These are phyloP conservation scores for Troides oblongomaculatus DNA, from an alignment of 2,888 invertebrate species.

Conservation along the genomic window DNA sequence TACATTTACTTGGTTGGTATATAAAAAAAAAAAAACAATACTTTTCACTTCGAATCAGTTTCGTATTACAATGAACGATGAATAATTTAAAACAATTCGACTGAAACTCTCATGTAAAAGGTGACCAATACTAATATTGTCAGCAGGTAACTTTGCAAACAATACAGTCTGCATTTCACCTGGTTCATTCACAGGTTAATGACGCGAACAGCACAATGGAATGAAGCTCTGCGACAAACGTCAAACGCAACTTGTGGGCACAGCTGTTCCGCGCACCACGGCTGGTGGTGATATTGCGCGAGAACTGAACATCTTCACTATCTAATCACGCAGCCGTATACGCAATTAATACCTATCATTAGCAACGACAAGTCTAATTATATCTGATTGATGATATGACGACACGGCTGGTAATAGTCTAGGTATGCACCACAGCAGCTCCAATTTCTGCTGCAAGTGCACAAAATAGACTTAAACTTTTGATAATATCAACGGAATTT, in stretches of 20 bases:
- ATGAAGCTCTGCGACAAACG: slow-evolving; percentile 7
- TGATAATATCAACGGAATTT: no score
- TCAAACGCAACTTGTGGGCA: slow-evolving; percentile 16
- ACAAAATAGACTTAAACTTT: no score
- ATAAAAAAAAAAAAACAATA: background rate
- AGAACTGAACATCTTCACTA: slow-evolving; percentile 10
- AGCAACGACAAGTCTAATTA: no score
- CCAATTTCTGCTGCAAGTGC: no score
- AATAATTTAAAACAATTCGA: background rate
- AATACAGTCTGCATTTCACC: slow-evolving; percentile 28
- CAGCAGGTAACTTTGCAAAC: slow-evolving; percentile 13
- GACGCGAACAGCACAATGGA: slow-evolving; percentile 26
- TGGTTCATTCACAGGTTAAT: slow-evolving; percentile 31
- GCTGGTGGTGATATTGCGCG: background rate
- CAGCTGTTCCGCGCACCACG: slow-evolving; percentile 11
- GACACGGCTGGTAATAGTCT: no score
- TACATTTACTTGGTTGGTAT: no score
- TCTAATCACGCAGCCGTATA: background rate
- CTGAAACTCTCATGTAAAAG: slow-evolving; percentile 6
- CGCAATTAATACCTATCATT: no score
- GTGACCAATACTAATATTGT: slow-evolving; percentile 1
- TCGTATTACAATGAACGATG: background rate
- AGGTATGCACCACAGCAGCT: no score
- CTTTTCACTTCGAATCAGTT: background rate
- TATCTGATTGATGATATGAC: no score